Percentiles rank a stretch among this genome's conserved stretches.
phyloP scores from a whole-genome alignment of 2,888 invertebrate species.

The Petrophora chlorosata region DNA sequence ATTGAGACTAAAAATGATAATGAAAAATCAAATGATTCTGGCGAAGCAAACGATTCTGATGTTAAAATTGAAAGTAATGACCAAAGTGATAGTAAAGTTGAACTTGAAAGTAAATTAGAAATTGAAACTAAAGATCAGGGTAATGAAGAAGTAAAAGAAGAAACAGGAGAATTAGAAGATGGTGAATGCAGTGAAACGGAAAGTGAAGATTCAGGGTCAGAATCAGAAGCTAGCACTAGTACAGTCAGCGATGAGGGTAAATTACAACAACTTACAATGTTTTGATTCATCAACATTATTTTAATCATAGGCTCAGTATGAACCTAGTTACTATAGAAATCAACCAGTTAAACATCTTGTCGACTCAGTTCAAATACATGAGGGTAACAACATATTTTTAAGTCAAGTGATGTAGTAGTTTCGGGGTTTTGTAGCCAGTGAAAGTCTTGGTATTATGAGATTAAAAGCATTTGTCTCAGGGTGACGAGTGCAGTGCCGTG shows the following conservation, averaged over 20 bases:
- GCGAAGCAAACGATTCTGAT: not conserved
- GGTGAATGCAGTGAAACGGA: conserved; percentile 86
- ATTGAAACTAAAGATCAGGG: not conserved
- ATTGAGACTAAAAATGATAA: not conserved
- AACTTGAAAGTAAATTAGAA: conserved; percentile 3
- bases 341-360: too few species aligned
- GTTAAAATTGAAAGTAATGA: not conserved
- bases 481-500: too few species aligned
- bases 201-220: conserved; percentile 53
- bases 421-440: too few species aligned
- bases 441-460: too few species aligned
- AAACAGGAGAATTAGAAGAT: conserved; percentile 81
- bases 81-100: not conserved
- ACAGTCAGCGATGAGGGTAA: conserved; percentile 78
- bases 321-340: too few species aligned
- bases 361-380: too few species aligned
- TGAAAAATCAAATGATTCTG: not conserved
- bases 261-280: too few species aligned
- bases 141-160: conserved; percentile 32
- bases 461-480: too few species aligned
- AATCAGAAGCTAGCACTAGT: conserved; percentile 64
- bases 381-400: too few species aligned
- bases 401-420: too few species aligned
- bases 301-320: too few species aligned
- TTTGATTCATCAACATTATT: too few species aligned